Conservation (phyloP, 2,888 invertebrate genomes). For the Volucella inflata region DNA sequence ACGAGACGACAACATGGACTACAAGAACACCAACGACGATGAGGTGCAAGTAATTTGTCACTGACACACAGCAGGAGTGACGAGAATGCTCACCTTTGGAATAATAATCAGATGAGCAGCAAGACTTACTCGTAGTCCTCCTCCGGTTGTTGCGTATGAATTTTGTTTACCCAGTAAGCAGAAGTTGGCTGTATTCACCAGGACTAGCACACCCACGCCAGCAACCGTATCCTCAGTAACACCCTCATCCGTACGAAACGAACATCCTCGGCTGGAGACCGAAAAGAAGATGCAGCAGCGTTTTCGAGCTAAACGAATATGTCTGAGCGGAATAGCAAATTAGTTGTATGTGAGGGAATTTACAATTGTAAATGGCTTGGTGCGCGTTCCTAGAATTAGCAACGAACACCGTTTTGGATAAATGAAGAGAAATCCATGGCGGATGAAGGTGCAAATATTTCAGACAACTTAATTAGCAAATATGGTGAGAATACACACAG, state of each 20-base stretch:
- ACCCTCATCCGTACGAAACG: too few relatives aligned
- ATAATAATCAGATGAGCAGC: conserved; percentile 74
- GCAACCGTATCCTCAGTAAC: too few relatives aligned
- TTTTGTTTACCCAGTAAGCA: conserved; percentile 8
- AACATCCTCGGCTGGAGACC: conserved; percentile 37
- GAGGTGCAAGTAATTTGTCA: conserved; percentile 75
- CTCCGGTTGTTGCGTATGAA: conserved; percentile 53
- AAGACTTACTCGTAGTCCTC: conserved; percentile 56
- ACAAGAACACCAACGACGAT: conserved; percentile 49
- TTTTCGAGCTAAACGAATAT: conserved; percentile 73
- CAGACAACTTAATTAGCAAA: conserved; percentile 66
- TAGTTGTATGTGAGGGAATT: conserved; percentile 72
- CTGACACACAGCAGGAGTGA: conserved; percentile 69
- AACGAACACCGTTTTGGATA: conserved; percentile 50
- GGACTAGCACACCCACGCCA: neutral
- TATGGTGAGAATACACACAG: conserved; percentile 23
- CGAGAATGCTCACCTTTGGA: conserved; percentile 70
- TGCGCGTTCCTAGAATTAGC: conserved; percentile 50
- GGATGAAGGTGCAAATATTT: conserved; percentile 35
- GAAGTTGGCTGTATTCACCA: conserved; percentile 32
- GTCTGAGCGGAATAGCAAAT: conserved; percentile 75
- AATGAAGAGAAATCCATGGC: conserved; percentile 42
- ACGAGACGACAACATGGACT: conserved; percentile 13
- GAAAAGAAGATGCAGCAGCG: conserved; percentile 70
- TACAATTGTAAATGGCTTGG: conserved; percentile 71